A percentile compares a stretch with the other conserved stretches of the same genome.
These are phyloP conservation scores for human (Homo sapiens) DNA, from an alignment of 2,113 vertebrate genomes.

Conservation along the genomic window GRCh38 chr13:73223501-73224000, in stretches of 20 bases:
- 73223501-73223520: no score
- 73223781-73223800: not conserved
- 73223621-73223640: not conserved
- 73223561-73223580: not conserved
- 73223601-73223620: not conserved
- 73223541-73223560: not conserved
- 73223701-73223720: not conserved
- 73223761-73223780: conserved; percentile 1
- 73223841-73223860: not conserved
- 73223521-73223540: not conserved
- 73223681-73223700: not conserved
- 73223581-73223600: not conserved
- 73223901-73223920: not conserved
- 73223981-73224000: not conserved
- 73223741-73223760: not conserved
- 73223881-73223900: not conserved
- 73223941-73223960: not conserved
- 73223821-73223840: not conserved
- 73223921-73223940: no score
- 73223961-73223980: not conserved
- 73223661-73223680: not conserved
- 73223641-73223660: conserved; percentile 15
- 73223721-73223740: not conserved
- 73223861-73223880: not conserved
- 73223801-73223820: not conserved